Conservation (phyloP, 2,888 invertebrate species). For the Dolichomitus sp. region DNA sequence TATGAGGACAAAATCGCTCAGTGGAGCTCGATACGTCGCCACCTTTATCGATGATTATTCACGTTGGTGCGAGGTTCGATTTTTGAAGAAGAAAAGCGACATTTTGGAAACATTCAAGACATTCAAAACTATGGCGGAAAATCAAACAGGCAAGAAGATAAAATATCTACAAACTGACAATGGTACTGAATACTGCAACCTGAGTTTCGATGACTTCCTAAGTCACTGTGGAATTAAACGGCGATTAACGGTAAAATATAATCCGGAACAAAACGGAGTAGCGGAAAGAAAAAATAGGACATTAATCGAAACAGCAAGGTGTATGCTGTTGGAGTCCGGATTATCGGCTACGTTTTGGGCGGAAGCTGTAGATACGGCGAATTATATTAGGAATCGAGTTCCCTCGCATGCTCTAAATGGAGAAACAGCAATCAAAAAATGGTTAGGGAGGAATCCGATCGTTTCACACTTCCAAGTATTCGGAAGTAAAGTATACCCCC, state of each 20-base stretch:
- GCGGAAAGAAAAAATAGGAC: constrained; percentile 36
- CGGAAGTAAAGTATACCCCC: constrained; percentile 18
- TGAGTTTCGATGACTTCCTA: constrained; percentile 20
- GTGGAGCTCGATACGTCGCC: constrained; percentile 37
- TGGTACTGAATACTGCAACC: constrained; percentile 30
- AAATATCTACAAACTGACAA: constrained; percentile 30
- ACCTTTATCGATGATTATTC: constrained; percentile 67
- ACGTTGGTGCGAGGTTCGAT: constrained; percentile 63
- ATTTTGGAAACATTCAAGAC: constrained; percentile 5
- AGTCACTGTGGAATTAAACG: constrained; percentile 15
- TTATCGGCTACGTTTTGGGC: too few species aligned
- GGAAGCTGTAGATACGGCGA: too few species aligned
- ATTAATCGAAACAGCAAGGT: constrained; percentile 32
- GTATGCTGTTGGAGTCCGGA: constrained; percentile 9
- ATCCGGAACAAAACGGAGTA: constrained; percentile 41
- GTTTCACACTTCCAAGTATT: constrained; percentile 15
- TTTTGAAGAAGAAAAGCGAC: constrained; percentile 35
- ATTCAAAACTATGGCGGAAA: constrained; percentile 61
- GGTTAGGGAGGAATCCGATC: constrained; percentile 3
- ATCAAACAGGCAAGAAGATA: constrained; percentile 50
- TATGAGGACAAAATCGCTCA: constrained; percentile 22
- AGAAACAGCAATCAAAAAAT: constrained; percentile 16
- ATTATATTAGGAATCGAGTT: constrained; percentile 9
- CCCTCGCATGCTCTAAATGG: constrained; percentile 12
- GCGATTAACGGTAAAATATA: constrained; percentile 21